Evolutionary conservation across 2,888 invertebrate genomes (phyloP), one percentile per base, ranked within the genome.

Genomic region (Elysia crispata): DNA sequence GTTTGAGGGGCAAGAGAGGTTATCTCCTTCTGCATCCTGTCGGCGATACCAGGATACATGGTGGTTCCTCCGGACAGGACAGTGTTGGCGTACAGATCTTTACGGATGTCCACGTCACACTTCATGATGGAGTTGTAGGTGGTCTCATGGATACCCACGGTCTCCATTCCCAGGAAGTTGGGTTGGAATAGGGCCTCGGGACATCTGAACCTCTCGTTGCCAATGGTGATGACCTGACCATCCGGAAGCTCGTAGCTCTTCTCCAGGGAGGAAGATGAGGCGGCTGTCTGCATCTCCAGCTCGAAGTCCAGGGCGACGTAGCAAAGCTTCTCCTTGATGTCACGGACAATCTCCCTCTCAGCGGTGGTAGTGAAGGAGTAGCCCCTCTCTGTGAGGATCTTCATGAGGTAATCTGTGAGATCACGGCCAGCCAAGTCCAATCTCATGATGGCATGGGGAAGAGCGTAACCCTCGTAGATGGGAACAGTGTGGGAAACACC

Each of bases 21-120:
- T 94, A 97, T 97, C 94, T 98, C 98, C 94, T 97, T 98, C 94
- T 98, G 97, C 97, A 98, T 97, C 90, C 98, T 95, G 94, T 98
- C 98, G 88, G 97, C 98, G 93, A 98, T 97, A 94, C 98, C 96
- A 20, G 75, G 88, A 81, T 96, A 98, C 97, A 98, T 98, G 93
- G 97, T 97, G 94, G 97, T 97, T 91, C 97, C 97, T 87, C 97
- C 97, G 85, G 97, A 97, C 89, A 97, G 94, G 92, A 97, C 97
- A 87, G 96, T 92, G 89, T 93, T 93, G 82, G 60, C 60, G 80
- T 91, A 91, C 85, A 91, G 87, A 85, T 91, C 91, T 84, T 90
- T 91, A 83, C 91, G 86, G 84, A 91, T 91, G 84, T 91, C 91
- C 72, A 88, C 87, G 81, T 88, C 89, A 83, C 89, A 89, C 83